Evolutionary conservation across 1,140 invertebrate genomes (phyloP), one percentile per base, ranked within the genome.

Genomic region (Ceratina australensis): DNA sequence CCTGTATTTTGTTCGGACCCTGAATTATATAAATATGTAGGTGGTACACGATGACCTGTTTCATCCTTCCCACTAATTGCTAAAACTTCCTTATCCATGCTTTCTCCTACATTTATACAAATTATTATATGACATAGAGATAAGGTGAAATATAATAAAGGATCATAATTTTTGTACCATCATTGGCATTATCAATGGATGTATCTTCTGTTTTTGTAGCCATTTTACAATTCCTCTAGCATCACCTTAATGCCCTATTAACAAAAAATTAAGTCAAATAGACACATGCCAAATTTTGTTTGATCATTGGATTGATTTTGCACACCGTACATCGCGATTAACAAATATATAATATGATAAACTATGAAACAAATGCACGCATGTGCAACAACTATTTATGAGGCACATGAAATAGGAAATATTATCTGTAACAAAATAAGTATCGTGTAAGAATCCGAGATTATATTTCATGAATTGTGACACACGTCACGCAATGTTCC

Each of bases 21-120:
- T 22, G 89, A 78, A 72, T 86, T 92, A 66, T 92, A 92, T 26
- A 92, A 84, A 86, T 92, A 92, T 47, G 88, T 90, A 4, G 91
- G 91, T 66, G 92, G 92, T 26, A 91, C 87, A 18, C 90, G 88
- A 63, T 90, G 90, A 81, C 82, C 86, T 33, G 83, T 82, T 24
- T 87, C 86, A 80, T 89, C 87, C 49, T 68, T 86, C 72, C 82
- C 87, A 86, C 82, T 86, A 54, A 91, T 86, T 49, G 80, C 86
- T 80, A 88, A 75, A 72, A 92, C 87, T 78, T 89, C 88, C 50
- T 90, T 89, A 47, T 88, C 89, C 66, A 89, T 79, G 59, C 87
- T 89, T 66, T 84, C 83, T 79, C 80, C 84, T 89, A 49, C n/a
- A 73, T 74, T 22, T 26, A 47, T 13, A 61, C 13, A 52, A 1